Evolutionary conservation across 1,140 invertebrate genomes (phyloP).

Genomic region (Druon quercuslanigerum): DNA sequence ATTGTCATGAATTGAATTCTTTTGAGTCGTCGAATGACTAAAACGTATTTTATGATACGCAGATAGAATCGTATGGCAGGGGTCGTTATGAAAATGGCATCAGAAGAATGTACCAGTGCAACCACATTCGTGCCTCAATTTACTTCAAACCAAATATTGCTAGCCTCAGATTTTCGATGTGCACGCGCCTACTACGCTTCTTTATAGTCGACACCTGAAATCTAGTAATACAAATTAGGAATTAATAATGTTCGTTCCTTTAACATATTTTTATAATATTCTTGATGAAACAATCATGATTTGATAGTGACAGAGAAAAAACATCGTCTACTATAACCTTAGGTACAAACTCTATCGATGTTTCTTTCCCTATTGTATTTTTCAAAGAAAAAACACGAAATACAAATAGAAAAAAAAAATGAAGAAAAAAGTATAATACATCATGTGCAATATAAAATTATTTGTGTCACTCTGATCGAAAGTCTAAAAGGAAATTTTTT

Average conservation of each 20-base stretch:
- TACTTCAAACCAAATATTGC: slow-evolving; percentile 36
- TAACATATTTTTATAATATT: slow-evolving; percentile 24
- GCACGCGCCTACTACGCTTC: slow-evolving; percentile 32
- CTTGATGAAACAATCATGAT: not conserved
- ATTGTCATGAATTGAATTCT: not conserved
- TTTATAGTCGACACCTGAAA: slow-evolving; percentile 33
- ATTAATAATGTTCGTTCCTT: not conserved
- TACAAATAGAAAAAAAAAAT: too few species aligned
- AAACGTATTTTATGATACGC: not conserved
- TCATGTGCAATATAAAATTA: not conserved
- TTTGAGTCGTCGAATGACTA: not conserved
- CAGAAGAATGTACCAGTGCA: slow-evolving; percentile 45
- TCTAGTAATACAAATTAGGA: slow-evolving; percentile 33
- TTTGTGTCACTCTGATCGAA: not conserved
- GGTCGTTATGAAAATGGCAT: not conserved
- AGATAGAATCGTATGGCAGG: not conserved
- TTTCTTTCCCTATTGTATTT: too few species aligned
- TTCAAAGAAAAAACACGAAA: too few species aligned
- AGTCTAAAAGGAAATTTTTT: not conserved
- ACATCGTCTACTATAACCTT: not conserved
- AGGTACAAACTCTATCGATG: not conserved
- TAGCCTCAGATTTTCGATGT: slow-evolving; percentile 25
- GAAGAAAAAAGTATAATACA: not conserved
- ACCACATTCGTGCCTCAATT: slow-evolving; percentile 59
- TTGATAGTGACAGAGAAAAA: not conserved